Evolutionary conservation across 1,140 invertebrate genomes (phyloP).

Genomic region (Anastrepha obliqua): DNA sequence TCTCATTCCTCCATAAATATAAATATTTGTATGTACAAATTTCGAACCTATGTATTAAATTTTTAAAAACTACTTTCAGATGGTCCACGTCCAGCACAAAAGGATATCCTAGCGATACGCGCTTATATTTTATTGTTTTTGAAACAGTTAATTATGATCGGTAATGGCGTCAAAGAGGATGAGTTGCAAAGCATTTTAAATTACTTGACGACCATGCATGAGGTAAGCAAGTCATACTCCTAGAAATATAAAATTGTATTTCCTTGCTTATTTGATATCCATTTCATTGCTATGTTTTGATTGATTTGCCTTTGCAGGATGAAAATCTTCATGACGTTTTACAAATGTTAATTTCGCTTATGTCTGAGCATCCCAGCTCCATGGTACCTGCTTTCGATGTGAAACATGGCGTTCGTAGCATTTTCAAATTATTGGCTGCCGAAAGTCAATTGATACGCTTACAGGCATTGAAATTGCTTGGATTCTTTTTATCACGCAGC

Average conservation of each 20-base stretch:
- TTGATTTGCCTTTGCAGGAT: conserved; percentile 79
- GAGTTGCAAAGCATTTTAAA: conserved; percentile 99
- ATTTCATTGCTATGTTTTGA: background rate
- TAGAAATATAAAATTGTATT: background rate
- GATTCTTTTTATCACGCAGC: conserved; percentile 95
- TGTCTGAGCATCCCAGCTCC: conserved; percentile 98
- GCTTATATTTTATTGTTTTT: conserved; percentile 96
- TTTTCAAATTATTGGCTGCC: conserved; percentile 97
- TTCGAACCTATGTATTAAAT: too few relatives aligned
- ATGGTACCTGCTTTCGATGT: conserved; percentile 99
- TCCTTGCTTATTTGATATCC: background rate
- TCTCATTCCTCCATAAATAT: too few relatives aligned
- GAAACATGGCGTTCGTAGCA: conserved; percentile 95
- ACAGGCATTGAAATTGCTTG: conserved; percentile 95
- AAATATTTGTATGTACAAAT: too few relatives aligned
- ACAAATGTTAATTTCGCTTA: conserved; percentile 96
- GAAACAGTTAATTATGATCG: conserved; percentile 97
- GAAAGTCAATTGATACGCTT: conserved; percentile 96
- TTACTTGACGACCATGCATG: conserved; percentile 97
- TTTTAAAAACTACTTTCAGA: conserved; percentile 77
- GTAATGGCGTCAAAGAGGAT: conserved; percentile 97
- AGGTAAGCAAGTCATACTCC: conserved; percentile 77
- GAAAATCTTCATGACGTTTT: conserved; percentile 99
- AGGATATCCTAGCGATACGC: conserved; percentile 94
- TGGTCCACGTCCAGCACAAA: conserved; percentile 93